Conservation (phyloP, 2,888 invertebrate genomes). For the Eristalis tenax region DNA sequence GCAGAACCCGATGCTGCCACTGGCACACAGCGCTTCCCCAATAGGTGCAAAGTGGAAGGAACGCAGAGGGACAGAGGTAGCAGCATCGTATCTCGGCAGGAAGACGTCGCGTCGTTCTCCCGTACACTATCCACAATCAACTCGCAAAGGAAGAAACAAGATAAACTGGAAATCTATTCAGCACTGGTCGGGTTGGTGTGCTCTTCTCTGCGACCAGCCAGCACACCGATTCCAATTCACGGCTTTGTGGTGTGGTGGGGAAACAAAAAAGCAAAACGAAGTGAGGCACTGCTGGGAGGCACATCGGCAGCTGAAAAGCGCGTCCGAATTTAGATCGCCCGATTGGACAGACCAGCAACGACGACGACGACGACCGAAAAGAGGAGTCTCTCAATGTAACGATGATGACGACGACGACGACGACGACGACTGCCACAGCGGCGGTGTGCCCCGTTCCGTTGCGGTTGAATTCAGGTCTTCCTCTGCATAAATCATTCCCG, state of each 20-base stretch:
- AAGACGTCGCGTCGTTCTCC: conserved; percentile 24
- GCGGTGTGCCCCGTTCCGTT: conserved; percentile 29
- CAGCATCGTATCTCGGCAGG: conserved; percentile 14
- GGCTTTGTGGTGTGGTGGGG: not conserved
- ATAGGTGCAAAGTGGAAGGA: conserved; percentile 43
- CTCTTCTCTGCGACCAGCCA: not conserved
- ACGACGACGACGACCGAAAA: conserved; percentile 3
- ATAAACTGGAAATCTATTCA: conserved; percentile 64
- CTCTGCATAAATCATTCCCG: conserved; percentile 59
- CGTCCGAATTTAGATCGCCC: conserved; percentile 64
- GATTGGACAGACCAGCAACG: conserved; percentile 31
- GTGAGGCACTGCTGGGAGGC: conserved; percentile 6
- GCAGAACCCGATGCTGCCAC: not conserved
- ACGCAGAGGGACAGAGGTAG: not conserved
- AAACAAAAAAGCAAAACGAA: conserved; percentile 11
- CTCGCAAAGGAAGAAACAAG: conserved; percentile 52
- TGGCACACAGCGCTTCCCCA: conserved; percentile 11
- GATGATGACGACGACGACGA: conserved; percentile 38
- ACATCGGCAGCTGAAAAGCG: conserved; percentile 34
- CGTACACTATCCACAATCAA: conserved; percentile 33
- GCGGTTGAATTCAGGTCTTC: conserved; percentile 1
- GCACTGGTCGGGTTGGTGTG: not conserved
- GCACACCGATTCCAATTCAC: conserved; percentile 47
- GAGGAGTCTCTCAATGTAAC: conserved; percentile 34
- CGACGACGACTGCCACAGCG: not conserved